These are phyloP conservation scores for Zingel zingel DNA, from an alignment of 2,113 vertebrate genomes.

Conservation along the genomic window DNA sequence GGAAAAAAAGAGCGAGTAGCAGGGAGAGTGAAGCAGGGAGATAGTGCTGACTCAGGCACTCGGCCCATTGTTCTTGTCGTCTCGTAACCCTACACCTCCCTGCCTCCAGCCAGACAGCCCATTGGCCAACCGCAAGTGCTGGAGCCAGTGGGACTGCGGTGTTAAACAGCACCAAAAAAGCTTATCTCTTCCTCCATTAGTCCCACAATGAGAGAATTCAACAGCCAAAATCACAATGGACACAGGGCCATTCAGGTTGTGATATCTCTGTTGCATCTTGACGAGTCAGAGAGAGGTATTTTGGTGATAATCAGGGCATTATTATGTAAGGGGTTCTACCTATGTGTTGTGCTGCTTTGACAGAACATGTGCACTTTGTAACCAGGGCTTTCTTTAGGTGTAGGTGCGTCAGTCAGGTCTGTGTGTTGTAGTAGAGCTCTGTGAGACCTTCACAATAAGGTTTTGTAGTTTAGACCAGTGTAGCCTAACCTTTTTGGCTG, in stretches of 20 bases:
- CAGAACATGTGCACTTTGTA: conserved; percentile 28
- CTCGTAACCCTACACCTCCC: conserved; percentile 77
- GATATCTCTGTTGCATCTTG: conserved; percentile 52
- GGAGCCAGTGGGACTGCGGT: conserved; percentile 77
- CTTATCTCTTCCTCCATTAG: conserved; percentile 81
- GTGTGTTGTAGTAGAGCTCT: neutral
- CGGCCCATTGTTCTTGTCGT: conserved; percentile 76
- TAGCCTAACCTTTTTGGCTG: neutral
- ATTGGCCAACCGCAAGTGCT: conserved; percentile 71
- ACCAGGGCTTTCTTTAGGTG: neutral
- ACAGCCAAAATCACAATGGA: conserved; percentile 64
- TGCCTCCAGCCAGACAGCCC: conserved; percentile 68
- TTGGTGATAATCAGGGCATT: conserved; percentile 46
- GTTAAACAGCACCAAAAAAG: conserved; percentile 75
- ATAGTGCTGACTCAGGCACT: conserved; percentile 82
- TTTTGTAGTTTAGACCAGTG: neutral
- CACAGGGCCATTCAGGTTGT: conserved; percentile 62
- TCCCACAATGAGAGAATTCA: conserved; percentile 75
- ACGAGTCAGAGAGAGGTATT: conserved; percentile 42
- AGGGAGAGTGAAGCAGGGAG: conserved; percentile 54
- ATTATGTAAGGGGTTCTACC: conserved; percentile 33
- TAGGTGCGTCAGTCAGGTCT: neutral
- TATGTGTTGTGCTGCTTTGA: conserved; percentile 32
- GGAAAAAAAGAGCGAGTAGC: conserved; percentile 65
- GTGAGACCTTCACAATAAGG: conserved; percentile 9